Base-by-base conservation (phyloP, 2,113 vertebrate species). In the Melanotaenia duboulayi region DNA sequence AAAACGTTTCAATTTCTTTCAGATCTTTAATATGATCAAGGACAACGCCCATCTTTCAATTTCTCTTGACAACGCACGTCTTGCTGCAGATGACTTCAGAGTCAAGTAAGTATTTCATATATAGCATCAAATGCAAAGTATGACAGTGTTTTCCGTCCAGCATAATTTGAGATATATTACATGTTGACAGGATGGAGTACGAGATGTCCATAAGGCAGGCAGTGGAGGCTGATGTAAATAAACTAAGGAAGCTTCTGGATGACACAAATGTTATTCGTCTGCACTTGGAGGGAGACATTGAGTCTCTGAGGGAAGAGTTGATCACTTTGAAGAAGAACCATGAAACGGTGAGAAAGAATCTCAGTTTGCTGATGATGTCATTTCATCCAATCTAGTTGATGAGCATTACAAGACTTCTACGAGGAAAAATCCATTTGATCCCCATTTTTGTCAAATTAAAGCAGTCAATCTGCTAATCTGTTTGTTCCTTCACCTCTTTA, bases 281-380 rank as follows among this genome's bases (percentile, higher is more conserved):
- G 84, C 89, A 95, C 70, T 84, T 95, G 72, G 95, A 95, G 85
- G 37, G 67, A 0, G 90, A 94, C 58, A 85, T 92, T 0, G 96
- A 98, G 76, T 91, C 92, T 16, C 92, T 96, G 32, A 94, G 88
- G 73, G 96, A 97, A 80, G 96, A 99, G 82, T 13, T 97, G 79
- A 81, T 96, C 42, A 91, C 2, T 37, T 88, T 97, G 13, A 96
- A 65, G 89, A 97, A 90, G 91, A 96, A 92, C 83, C 96, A 98
- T 0, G 89, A 94, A 24, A 86, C 80, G 87, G 96, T 97, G 84
- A 4, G 22, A 59, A 35, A 35, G 32, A 35, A 6, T 35, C 7
- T 35, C 32, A 9, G 32, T 7, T 9, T 7, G 4, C 32, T 35
- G 32, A 7, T 35, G 5, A 35, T 1, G 7, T 35, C 32, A 32